These are phyloP conservation scores for Zaprionus nigranus DNA, from an alignment of 1,140 invertebrate species.

Conservation along the genomic window DNA sequence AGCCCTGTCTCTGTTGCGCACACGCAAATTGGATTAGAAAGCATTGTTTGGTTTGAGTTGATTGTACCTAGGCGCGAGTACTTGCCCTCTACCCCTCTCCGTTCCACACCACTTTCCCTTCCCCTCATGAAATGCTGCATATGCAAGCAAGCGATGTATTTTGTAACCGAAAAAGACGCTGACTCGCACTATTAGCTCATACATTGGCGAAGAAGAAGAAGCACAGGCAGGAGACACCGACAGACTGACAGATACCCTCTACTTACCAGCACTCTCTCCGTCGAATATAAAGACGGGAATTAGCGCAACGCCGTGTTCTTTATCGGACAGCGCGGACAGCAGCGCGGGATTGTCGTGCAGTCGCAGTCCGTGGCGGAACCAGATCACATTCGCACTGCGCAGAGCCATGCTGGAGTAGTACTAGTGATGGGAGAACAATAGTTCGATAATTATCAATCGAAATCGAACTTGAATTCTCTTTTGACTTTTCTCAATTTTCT, in stretches of 20 bases:
- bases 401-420: conserved; percentile 34
- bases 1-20: conserved; percentile 1
- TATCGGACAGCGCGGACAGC: conserved; percentile 86
- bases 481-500: not conserved
- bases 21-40: conserved; percentile 59
- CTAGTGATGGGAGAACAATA: not conserved
- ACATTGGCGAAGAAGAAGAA: conserved; percentile 7
- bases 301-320: conserved; percentile 82
- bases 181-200: conserved; percentile 57
- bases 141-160: conserved; percentile 35
- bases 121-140: not conserved
- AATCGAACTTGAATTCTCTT: not conserved
- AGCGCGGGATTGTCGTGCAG: conserved; percentile 91
- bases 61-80: conserved; percentile 22
- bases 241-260: not conserved
- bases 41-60: conserved; percentile 50
- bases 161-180: conserved; percentile 53
- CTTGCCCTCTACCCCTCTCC: conserved; percentile 12
- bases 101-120: too few species aligned
- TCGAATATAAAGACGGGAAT: conserved; percentile 91
- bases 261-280: conserved; percentile 88
- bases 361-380: conserved; percentile 90
- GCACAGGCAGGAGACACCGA: not conserved
- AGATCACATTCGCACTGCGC: conserved; percentile 82
- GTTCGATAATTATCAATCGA: not conserved